These are phyloP conservation scores for Oxyruncus cristatus DNA, from an alignment of 2,113 vertebrate genomes.

Conservation along the genomic window DNA sequence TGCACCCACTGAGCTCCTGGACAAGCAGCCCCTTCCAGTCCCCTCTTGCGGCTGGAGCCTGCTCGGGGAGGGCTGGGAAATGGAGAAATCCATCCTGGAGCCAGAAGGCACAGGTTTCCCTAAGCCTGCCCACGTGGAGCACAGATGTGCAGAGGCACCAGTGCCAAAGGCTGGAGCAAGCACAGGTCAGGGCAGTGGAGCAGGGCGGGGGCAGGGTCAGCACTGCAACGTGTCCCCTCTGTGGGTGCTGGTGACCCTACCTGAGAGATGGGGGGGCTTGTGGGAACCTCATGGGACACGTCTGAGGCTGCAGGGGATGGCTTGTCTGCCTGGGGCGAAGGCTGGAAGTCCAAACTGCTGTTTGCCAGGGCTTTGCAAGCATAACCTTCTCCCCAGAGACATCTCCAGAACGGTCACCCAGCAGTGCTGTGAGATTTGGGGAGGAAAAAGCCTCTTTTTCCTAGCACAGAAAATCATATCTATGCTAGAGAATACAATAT, in stretches of 20 bases:
- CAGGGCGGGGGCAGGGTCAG: rapidly evolving
- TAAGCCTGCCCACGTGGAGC: not conserved
- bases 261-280: rapidly evolving
- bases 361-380: not conserved
- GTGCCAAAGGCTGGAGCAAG: not conserved
- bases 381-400: not conserved
- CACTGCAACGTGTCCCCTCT: not conserved
- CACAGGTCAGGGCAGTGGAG: not conserved
- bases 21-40: not conserved
- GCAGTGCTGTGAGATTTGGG: not conserved
- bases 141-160: rapidly evolving
- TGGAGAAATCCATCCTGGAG: rapidly evolving
- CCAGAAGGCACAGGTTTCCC: not conserved
- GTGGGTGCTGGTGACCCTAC: not conserved
- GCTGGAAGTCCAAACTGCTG: not conserved
- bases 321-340: not conserved
- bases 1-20: not conserved
- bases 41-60: not conserved
- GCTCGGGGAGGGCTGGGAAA: not conserved
- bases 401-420: not conserved
- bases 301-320: not conserved
- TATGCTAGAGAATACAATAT: not conserved
- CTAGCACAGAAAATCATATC: not conserved
- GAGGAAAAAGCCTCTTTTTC: not conserved
- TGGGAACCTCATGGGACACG: rapidly evolving